Percentiles rank a stretch among this genome's conserved stretches.
Conservation (phyloP, 2,113 vertebrate species). For the Abramis brama region DNA sequence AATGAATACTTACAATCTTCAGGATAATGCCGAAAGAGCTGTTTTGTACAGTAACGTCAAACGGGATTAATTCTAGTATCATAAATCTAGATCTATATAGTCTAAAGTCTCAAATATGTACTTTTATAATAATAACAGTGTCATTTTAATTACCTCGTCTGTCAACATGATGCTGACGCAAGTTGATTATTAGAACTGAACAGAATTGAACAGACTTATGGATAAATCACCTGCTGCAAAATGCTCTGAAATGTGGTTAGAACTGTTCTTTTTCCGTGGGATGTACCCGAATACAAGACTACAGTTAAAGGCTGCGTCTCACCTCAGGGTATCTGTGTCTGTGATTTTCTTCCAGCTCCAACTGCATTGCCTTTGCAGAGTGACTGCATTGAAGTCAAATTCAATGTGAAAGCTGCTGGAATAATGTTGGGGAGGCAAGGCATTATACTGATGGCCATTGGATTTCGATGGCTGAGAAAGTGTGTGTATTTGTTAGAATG, state of each 20-base stretch:
- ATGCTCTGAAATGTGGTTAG: too few relatives aligned
- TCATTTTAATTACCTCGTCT: too few relatives aligned
- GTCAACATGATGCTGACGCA: too few relatives aligned
- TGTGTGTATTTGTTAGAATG: not conserved
- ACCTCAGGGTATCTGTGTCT: not conserved
- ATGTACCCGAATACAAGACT: not conserved
- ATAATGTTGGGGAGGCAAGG: not conserved
- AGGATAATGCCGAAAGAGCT: too few relatives aligned
- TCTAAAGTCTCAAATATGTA: too few relatives aligned
- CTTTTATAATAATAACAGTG: too few relatives aligned
- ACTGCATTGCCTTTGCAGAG: not conserved
- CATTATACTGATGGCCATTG: not conserved
- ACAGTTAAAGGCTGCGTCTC: not conserved
- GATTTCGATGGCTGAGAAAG: not conserved
- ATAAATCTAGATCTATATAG: too few relatives aligned
- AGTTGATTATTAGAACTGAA: not conserved
- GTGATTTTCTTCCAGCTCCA: slow-evolving; percentile 1
- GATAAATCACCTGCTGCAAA: not conserved
- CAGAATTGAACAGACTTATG: not conserved
- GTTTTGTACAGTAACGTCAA: too few relatives aligned
- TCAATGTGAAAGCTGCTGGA: not conserved
- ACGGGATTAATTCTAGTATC: too few relatives aligned
- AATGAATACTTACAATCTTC: too few relatives aligned
- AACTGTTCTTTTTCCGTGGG: too few relatives aligned
- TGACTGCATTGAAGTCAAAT: not conserved